Conservation (phyloP, 2,888 invertebrate genomes). For the Globia sparganii region DNA sequence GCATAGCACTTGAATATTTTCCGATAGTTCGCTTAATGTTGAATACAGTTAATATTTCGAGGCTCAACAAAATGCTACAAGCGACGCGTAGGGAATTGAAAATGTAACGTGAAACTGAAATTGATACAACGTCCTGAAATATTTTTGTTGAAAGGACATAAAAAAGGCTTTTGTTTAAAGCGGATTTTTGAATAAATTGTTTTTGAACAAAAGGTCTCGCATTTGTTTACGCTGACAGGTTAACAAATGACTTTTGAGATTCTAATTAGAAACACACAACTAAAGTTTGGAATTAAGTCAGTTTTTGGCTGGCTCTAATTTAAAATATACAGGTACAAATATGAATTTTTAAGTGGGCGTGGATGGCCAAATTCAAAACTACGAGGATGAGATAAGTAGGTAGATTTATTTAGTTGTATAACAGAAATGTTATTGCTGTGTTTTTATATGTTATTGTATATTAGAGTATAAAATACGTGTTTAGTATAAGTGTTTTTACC, state of each 20-base stretch:
- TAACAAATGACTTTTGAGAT: not conserved
- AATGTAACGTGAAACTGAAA: slow-evolving; percentile 50
- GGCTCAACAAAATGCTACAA: slow-evolving; percentile 19
- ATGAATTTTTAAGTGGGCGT: too few relatives aligned
- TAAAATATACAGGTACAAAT: too few relatives aligned
- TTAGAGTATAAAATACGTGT: too few relatives aligned
- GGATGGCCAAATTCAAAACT: too few relatives aligned
- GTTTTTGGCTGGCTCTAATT: not conserved
- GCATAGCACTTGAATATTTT: slow-evolving; percentile 41
- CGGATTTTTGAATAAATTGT: slow-evolving; percentile 32
- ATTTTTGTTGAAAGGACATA: slow-evolving; percentile 39
- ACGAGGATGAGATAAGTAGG: too few relatives aligned
- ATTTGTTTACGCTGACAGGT: not conserved
- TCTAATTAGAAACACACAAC: not conserved
- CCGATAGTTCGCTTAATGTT: slow-evolving; percentile 38
- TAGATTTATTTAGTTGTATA: too few relatives aligned
- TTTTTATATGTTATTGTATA: too few relatives aligned
- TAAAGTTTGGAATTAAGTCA: not conserved
- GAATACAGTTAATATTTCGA: slow-evolving; percentile 41
- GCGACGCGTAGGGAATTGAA: slow-evolving; percentile 47
- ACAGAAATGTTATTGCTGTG: too few relatives aligned
- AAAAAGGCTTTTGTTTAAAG: slow-evolving; percentile 28
- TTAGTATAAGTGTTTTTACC: too few relatives aligned
- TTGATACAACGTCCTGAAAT: slow-evolving; percentile 30
- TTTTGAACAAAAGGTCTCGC: not conserved